Conservation (phyloP, 2,113 vertebrate species). For the Pollimyrus isidori region DNA sequence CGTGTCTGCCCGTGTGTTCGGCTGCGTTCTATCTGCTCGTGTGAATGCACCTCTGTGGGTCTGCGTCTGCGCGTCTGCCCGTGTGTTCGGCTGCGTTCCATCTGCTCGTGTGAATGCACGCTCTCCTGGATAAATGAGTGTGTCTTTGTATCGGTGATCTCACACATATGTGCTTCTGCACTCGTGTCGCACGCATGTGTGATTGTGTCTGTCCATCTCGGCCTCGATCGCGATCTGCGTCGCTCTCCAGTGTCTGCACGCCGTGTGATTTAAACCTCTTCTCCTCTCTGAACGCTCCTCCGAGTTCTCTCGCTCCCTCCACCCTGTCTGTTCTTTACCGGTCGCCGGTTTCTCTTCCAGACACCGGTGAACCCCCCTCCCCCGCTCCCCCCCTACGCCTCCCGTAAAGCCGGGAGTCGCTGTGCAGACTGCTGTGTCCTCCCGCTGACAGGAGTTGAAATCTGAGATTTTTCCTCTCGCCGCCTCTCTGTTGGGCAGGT, state of each 20-base stretch:
- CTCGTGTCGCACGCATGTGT: neutral
- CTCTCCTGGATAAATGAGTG: neutral
- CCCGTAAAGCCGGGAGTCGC: neutral
- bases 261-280: conserved; percentile 5
- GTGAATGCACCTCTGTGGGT: neutral
- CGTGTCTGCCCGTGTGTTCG: neutral
- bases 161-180: neutral
- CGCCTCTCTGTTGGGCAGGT: conserved; percentile 28
- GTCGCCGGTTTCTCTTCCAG: conserved; percentile 18
- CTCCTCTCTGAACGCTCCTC: conserved; percentile 37
- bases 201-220: neutral
- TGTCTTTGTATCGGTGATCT: neutral
- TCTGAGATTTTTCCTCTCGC: conserved; percentile 23
- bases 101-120: neutral
- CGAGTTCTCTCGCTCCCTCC: conserved; percentile 31
- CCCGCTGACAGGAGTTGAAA: conserved; percentile 19
- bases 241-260: conserved; percentile 26
- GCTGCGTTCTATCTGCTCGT: neutral
- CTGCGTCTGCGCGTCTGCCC: neutral
- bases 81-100: neutral
- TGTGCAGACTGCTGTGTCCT: neutral
- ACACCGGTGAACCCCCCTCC: conserved; percentile 1
- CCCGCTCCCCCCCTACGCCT: conserved; percentile 22
- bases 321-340: conserved; percentile 22
- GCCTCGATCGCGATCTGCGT: conserved; percentile 12